phyloP scores from a whole-genome alignment of 2,113 vertebrate genomes.

The Semicossyphus pulcher region DNA sequence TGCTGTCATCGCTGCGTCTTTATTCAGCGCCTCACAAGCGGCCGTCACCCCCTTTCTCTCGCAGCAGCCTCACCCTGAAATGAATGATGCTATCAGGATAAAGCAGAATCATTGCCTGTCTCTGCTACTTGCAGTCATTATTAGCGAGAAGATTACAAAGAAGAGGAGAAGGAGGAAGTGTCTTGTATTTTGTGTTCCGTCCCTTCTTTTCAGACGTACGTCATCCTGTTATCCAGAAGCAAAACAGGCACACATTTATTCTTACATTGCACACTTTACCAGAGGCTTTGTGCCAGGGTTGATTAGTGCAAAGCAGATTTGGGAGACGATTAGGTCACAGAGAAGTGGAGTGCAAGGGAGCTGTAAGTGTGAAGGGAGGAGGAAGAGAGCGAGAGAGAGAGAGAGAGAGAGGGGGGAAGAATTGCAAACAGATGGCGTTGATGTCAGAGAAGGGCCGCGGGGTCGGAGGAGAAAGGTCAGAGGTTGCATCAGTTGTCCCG shows the following conservation, averaged over 20 bases:
- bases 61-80: slow-evolving; percentile 15
- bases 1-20: slow-evolving; percentile 31
- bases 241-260: background rate
- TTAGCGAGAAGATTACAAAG: slow-evolving; percentile 15
- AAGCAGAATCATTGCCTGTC: slow-evolving; percentile 26
- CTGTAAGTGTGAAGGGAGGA: background rate
- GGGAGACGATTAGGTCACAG: slow-evolving; percentile 18
- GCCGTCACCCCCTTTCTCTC: slow-evolving; percentile 20
- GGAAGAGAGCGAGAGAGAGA: background rate
- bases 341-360: slow-evolving; percentile 6
- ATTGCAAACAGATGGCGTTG: slow-evolving; percentile 29
- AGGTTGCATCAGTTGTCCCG: slow-evolving; percentile 13
- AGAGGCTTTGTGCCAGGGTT: slow-evolving; percentile 18
- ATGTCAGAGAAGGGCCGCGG: slow-evolving; percentile 13
- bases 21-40: slow-evolving; percentile 7
- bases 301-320: slow-evolving; percentile 40
- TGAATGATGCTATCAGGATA: slow-evolving; percentile 35
- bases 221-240: background rate
- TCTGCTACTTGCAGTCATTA: slow-evolving; percentile 33
- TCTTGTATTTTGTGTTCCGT: background rate
- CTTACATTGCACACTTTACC: background rate
- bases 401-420: background rate
- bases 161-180: background rate
- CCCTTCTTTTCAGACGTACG: background rate
- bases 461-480: slow-evolving; percentile 13